Conservation (phyloP, 2,797 vertebrate genomes). For the Craterocephalus amniculus region DNA sequence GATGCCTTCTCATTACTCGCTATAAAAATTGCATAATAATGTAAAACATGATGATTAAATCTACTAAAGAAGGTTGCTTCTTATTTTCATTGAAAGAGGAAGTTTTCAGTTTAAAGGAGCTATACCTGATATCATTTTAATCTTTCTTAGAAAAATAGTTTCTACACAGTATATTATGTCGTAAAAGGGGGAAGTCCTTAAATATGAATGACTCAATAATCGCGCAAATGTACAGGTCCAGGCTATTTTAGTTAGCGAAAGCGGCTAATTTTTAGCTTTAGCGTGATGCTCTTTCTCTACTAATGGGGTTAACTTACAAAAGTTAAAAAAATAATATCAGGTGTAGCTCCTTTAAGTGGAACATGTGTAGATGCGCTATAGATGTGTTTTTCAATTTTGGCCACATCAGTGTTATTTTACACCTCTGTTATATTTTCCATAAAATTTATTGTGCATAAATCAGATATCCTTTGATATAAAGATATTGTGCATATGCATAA, state of each 20-base stretch:
- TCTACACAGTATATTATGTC: too few species aligned
- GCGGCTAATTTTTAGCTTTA: too few species aligned
- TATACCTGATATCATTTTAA: too few species aligned
- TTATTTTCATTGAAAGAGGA: neutral
- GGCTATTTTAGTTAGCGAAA: too few species aligned
- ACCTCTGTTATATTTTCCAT: slow-evolving; percentile 25
- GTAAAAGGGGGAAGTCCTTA: too few species aligned
- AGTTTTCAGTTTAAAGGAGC: slow-evolving; percentile 19
- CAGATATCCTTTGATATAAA: neutral
- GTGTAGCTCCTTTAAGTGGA: too few species aligned
- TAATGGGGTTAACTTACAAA: too few species aligned
- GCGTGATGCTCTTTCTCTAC: too few species aligned
- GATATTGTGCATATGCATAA: neutral
- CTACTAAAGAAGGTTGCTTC: neutral
- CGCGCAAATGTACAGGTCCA: too few species aligned
- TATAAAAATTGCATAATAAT: neutral
- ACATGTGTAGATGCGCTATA: slow-evolving; percentile 30
- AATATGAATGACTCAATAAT: too few species aligned
- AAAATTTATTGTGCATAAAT: slow-evolving; percentile 45
- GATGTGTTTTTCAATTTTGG: slow-evolving; percentile 29
- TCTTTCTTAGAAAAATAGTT: too few species aligned
- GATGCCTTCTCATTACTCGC: neutral
- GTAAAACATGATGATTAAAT: neutral
- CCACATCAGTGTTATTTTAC: slow-evolving; percentile 21
- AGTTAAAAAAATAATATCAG: too few species aligned